Evolutionary conservation across 2,797 vertebrate species (phyloP).

Genomic region (Spinus olivaceus): DNA sequence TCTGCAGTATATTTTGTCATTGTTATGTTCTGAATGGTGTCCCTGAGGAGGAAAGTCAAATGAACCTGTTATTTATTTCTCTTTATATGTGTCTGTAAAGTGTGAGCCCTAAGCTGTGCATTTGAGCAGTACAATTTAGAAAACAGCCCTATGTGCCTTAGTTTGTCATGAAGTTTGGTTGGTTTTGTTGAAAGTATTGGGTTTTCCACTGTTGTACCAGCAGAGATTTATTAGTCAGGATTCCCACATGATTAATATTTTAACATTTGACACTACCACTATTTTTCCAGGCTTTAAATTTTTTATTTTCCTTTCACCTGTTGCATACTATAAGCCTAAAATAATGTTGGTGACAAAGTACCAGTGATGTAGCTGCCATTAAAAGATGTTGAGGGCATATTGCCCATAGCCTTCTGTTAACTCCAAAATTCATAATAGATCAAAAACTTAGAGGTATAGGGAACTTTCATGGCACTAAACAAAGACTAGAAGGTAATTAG

Average conservation of each 20-base stretch:
- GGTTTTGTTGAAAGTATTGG: neutral
- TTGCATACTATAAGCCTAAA: neutral
- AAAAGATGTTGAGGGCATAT: neutral
- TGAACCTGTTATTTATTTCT: neutral
- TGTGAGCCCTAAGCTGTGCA: accelerated
- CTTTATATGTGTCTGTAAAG: neutral
- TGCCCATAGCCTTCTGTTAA: neutral
- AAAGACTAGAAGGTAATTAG: neutral
- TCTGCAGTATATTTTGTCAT: neutral
- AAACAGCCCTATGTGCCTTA: neutral
- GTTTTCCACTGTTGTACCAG: neutral
- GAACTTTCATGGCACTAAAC: neutral
- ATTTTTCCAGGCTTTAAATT: neutral
- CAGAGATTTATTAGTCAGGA: neutral
- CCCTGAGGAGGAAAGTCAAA: neutral
- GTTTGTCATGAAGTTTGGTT: neutral
- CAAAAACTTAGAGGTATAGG: neutral
- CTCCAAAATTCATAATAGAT: neutral
- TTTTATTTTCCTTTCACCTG: neutral
- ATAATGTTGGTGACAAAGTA: neutral
- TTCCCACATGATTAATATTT: neutral
- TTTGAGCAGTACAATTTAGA: neutral
- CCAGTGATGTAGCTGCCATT: neutral
- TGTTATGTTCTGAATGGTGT: neutral
- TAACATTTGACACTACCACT: neutral